Base-by-base conservation (phyloP, 2,888 invertebrate genomes). In the Trissolcus brochymenae region DNA sequence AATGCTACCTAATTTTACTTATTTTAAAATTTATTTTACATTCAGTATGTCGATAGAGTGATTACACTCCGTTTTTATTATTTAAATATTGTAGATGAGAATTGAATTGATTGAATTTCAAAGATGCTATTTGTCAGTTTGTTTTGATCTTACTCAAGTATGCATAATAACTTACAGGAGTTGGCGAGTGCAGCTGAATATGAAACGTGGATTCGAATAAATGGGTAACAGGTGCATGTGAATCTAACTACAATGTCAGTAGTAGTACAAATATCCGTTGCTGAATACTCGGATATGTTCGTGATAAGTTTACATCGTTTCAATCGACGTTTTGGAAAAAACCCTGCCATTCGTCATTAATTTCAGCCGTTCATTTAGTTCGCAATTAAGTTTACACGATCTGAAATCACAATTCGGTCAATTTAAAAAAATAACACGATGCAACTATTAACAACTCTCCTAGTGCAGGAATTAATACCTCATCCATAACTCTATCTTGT, bases 311-410 rank as follows among this genome's bases (percentile, higher is more conserved):
- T 53, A 46, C 40, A 19, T 9, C 51, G 13, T 40, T 51, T 46
- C 7, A 46, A 46, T 53, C 46, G 64, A 67, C 54, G 57, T 50
- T 40, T 50, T 51, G 13, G 13, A 62, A 55, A 49, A 25, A 76
- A 76, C 76, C 76, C 76, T 76, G 76, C 71, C 53, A 19, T 61
- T 76, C 76, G 76, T 67, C 71, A 70, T 71, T 71, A 71, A 76
- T 76, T 76, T 76, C 21, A 51, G 57, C 54, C 43, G 29, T 56
- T 51, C 13, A 17, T 57, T 55, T 56, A 35, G 35, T 29, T 68
- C 43, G 7, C 49, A 43, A 51, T 55, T 64, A 11, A 7, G 35
- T 35, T 35, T 11, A 35, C 1, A 35, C 35, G 35, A 35, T 35
- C 68, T 71, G 70, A 76, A 70, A 71, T 76, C 70, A 76, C 76